These are phyloP conservation scores for Lithophane socia DNA, from an alignment of 2,888 invertebrate genomes.

Conservation along the genomic window DNA sequence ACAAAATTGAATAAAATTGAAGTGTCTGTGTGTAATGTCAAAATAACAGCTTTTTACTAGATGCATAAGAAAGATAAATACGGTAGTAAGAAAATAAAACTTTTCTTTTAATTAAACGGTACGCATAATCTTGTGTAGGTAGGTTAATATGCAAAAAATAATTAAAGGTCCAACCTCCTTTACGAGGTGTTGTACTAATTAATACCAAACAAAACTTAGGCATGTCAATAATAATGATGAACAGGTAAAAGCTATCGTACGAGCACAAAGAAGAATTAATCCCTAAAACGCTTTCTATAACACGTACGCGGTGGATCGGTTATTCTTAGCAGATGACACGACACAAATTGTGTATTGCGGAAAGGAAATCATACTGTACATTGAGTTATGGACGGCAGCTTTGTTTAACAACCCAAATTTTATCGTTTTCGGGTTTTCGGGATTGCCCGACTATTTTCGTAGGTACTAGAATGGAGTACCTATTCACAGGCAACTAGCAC, in stretches of 20 bases:
- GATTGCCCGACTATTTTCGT: background rate
- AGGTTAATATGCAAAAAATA: too few relatives aligned
- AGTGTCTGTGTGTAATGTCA: too few relatives aligned
- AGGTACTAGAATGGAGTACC: background rate
- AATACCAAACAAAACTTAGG: too few relatives aligned
- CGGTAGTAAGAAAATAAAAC: too few relatives aligned
- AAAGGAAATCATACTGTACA: constrained; percentile 17
- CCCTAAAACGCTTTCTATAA: constrained; percentile 9
- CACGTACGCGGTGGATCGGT: constrained; percentile 16
- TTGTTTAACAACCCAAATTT: background rate
- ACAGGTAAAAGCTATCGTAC: constrained; percentile 16
- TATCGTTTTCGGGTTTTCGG: background rate
- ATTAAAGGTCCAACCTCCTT: background rate
- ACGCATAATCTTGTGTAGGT: too few relatives aligned
- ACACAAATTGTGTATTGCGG: background rate
- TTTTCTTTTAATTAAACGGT: too few relatives aligned
- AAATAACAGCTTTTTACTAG: too few relatives aligned
- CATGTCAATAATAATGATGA: too few relatives aligned
- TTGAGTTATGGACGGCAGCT: background rate
- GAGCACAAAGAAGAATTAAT: constrained; percentile 18
- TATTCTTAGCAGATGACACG: constrained; percentile 36
- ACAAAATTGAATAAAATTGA: too few relatives aligned
- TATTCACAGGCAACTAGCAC: background rate
- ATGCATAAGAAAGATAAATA: too few relatives aligned
- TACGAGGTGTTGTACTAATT: too few relatives aligned